A percentile compares a stretch with the other conserved stretches of the same genome.
Conservation (phyloP, 2,888 invertebrate genomes). For the Cyclophora punctaria region DNA sequence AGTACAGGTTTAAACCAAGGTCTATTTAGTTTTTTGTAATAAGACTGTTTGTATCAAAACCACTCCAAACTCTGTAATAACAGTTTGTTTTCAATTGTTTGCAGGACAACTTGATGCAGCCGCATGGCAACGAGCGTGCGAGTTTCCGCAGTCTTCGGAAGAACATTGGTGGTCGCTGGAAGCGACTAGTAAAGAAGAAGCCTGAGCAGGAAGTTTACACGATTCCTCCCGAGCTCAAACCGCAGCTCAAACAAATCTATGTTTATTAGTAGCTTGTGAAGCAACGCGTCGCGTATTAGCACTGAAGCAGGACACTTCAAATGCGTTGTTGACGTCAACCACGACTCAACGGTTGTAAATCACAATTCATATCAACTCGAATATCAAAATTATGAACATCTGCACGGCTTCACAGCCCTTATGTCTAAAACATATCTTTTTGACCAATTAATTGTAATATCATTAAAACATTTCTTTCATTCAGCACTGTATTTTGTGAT, state of each 20-base stretch:
- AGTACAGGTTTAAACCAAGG: too few species aligned
- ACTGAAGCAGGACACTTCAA: conserved; percentile 62
- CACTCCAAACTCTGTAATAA: conserved; percentile 10
- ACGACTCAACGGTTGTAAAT: conserved; percentile 52
- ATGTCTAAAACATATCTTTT: conserved; percentile 65
- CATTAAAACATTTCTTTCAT: conserved; percentile 58
- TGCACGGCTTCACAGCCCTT: conserved; percentile 46
- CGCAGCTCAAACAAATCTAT: conserved; percentile 91
- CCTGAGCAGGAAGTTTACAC: conserved; percentile 86
- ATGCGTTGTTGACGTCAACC: conserved; percentile 53
- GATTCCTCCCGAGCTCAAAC: conserved; percentile 90
- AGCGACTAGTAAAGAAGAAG: conserved; percentile 89
- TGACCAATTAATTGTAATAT: conserved; percentile 69
- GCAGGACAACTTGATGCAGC: conserved; percentile 86
- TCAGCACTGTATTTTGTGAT: conserved; percentile 65
- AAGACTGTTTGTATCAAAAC: too few species aligned
- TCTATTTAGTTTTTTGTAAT: too few species aligned
- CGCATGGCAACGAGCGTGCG: conserved; percentile 80
- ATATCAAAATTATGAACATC: conserved; percentile 56
- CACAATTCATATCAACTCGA: conserved; percentile 62
- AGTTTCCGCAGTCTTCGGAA: conserved; percentile 89
- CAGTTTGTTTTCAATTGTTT: conserved; percentile 54
- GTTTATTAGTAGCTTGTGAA: conserved; percentile 78
- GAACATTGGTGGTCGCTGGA: conserved; percentile 90
- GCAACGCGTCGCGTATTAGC: conserved; percentile 31